Conservation (phyloP, 2,888 invertebrate genomes). For the Sussaba pulchella region DNA sequence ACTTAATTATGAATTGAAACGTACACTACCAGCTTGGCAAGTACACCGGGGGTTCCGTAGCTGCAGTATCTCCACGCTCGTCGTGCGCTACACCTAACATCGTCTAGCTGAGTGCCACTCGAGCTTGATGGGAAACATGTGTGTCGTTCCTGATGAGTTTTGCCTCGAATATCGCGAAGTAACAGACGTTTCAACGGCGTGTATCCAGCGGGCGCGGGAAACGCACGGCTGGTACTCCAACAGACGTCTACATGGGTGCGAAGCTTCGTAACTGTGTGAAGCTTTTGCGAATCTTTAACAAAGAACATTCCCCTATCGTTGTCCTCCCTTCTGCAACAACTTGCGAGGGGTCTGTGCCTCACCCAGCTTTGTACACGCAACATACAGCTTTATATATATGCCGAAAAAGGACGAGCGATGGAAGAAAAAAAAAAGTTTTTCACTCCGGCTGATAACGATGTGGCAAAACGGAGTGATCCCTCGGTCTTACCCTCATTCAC, state of each 20-base stretch:
- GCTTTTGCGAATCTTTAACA: constrained; percentile 56
- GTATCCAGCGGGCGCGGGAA: constrained; percentile 60
- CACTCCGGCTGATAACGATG: constrained; percentile 62
- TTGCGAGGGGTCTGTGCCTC: constrained; percentile 45
- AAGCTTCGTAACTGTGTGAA: constrained; percentile 41
- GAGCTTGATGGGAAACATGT: constrained; percentile 67
- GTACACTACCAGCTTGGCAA: too few relatives aligned
- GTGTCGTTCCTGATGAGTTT: constrained; percentile 67
- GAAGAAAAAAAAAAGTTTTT: constrained; percentile 46
- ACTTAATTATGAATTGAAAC: constrained; percentile 63
- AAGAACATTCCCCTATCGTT: constrained; percentile 57
- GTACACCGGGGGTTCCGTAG: too few relatives aligned
- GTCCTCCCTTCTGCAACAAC: constrained; percentile 50
- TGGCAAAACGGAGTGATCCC: constrained; percentile 61
- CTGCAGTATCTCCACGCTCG: constrained; percentile 22
- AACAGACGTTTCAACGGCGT: constrained; percentile 34
- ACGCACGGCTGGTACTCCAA: constrained; percentile 56
- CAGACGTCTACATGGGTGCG: constrained; percentile 28
- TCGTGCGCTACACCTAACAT: constrained; percentile 5
- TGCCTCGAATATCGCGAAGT: constrained; percentile 38
- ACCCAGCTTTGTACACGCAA: constrained; percentile 17
- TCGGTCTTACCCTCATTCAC: constrained; percentile 36
- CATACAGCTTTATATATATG: constrained; percentile 6
- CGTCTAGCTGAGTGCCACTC: constrained; percentile 62
- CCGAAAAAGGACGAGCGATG: constrained; percentile 20